A percentile compares a stretch with the other conserved stretches of the same genome.
These are phyloP conservation scores for Pyralis farinalis DNA, from an alignment of 2,888 invertebrate species.

Conservation along the genomic window DNA sequence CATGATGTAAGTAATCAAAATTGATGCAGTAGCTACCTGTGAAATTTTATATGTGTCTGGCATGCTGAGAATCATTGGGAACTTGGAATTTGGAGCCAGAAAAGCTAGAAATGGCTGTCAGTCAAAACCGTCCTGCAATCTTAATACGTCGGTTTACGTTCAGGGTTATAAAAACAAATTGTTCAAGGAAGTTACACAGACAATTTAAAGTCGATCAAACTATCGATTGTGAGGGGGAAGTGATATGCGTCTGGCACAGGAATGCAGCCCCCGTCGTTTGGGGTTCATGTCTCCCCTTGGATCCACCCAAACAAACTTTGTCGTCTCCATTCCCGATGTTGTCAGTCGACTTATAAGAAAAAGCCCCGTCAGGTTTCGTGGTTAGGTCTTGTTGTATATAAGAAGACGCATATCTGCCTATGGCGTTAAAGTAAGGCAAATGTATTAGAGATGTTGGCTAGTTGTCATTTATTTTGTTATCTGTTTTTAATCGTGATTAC, in stretches of 20 bases:
- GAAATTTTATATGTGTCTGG: not conserved
- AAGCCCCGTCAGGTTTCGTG: slow-evolving; percentile 11
- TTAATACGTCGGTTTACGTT: too few relatives aligned
- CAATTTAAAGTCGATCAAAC: slow-evolving; percentile 53
- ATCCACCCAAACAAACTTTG: slow-evolving; percentile 45
- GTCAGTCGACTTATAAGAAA: slow-evolving; percentile 24
- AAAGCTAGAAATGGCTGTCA: too few relatives aligned
- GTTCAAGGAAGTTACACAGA: slow-evolving; percentile 37
- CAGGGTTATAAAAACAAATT: slow-evolving; percentile 1
- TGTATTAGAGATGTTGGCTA: too few relatives aligned
- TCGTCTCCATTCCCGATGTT: slow-evolving; percentile 20
- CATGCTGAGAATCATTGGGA: too few relatives aligned
- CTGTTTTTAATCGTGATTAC: too few relatives aligned
- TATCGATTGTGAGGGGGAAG: slow-evolving; percentile 54
- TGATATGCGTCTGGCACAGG: slow-evolving; percentile 45
- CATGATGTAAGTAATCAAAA: too few relatives aligned
- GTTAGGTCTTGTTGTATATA: not conserved
- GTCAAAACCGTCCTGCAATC: too few relatives aligned
- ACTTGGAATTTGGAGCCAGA: too few relatives aligned
- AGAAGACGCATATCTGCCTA: too few relatives aligned
- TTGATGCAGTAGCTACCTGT: too few relatives aligned
- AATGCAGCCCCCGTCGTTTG: slow-evolving; percentile 21
- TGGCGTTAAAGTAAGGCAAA: too few relatives aligned
- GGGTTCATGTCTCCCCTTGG: slow-evolving; percentile 27
- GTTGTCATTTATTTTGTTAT: too few relatives aligned